phyloP scores from a whole-genome alignment of 1,140 invertebrate species.

The Drosophila mojavensis region DNA sequence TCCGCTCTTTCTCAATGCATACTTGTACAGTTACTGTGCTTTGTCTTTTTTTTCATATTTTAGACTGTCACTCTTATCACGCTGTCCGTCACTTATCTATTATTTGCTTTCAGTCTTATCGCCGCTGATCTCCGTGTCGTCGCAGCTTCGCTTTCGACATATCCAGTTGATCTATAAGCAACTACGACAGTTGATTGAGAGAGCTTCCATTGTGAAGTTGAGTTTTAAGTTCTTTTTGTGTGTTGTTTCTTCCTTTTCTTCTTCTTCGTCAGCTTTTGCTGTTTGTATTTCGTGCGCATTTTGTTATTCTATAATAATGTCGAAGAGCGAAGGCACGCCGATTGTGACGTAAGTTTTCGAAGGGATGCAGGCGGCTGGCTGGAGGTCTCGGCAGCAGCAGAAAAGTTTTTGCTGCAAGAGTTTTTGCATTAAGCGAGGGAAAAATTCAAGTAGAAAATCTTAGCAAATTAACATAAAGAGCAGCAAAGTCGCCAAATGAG shows the following conservation, averaged over 20 bases:
- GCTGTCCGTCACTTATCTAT: slow-evolving; percentile 54
- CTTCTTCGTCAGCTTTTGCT: background rate
- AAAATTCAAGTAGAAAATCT: slow-evolving; percentile 44
- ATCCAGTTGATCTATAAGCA: slow-evolving; percentile 34
- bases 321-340: slow-evolving; percentile 71
- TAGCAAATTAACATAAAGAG: slow-evolving; percentile 71
- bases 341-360: slow-evolving; percentile 74
- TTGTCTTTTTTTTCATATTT: slow-evolving; percentile 27
- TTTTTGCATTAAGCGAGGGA: slow-evolving; percentile 10
- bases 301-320: slow-evolving; percentile 49
- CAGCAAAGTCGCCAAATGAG: slow-evolving; percentile 59
- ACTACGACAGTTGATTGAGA: slow-evolving; percentile 36
- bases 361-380: background rate
- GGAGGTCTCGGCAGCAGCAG: background rate
- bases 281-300: slow-evolving; percentile 10
- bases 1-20: slow-evolving; percentile 2
- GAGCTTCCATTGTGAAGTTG: slow-evolving; percentile 36
- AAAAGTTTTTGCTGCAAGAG: slow-evolving; percentile 35
- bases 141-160: slow-evolving; percentile 48
- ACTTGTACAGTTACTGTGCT: slow-evolving; percentile 34
- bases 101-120: slow-evolving; percentile 67
- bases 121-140: slow-evolving; percentile 17
- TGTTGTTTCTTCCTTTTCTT: slow-evolving; percentile 32
- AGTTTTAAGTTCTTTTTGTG: slow-evolving; percentile 10
- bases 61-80: slow-evolving; percentile 26